Percentiles rank a stretch among this genome's conserved stretches.
phyloP scores from a whole-genome alignment of 2,797 vertebrate species.

The Gila robusta region DNA sequence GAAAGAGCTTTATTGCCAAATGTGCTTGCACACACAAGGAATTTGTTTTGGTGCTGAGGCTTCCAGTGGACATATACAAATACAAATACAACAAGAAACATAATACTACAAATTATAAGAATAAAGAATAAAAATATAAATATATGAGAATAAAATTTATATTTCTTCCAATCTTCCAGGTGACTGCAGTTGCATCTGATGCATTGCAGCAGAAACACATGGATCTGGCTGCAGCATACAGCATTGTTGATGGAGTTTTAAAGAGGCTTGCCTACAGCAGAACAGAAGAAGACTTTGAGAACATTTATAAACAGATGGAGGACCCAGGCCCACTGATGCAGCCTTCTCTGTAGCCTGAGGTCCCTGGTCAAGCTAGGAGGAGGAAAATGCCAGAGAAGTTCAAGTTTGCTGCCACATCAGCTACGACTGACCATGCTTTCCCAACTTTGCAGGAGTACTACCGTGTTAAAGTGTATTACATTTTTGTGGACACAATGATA shows the following conservation, averaged over 20 bases:
- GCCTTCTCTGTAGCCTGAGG: too few relatives aligned
- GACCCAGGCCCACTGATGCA: too few relatives aligned
- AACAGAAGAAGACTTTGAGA: constrained; percentile 57
- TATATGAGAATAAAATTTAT: too few relatives aligned
- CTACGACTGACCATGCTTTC: constrained; percentile 36
- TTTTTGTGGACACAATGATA: constrained; percentile 42
- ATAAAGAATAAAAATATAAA: too few relatives aligned
- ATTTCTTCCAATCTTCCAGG: too few relatives aligned
- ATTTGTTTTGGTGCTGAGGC: too few relatives aligned
- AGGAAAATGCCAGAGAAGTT: constrained; percentile 57
- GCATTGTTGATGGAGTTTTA: constrained; percentile 26
- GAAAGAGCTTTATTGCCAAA: too few relatives aligned
- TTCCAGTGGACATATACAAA: too few relatives aligned
- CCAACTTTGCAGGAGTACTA: constrained; percentile 30
- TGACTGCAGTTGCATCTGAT: constrained; percentile 16
- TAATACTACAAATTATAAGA: too few relatives aligned
- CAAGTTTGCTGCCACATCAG: constrained; percentile 29
- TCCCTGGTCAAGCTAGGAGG: constrained; percentile 48
- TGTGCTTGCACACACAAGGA: too few relatives aligned
- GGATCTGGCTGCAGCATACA: constrained; percentile 43
- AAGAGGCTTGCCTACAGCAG: constrained; percentile 52
- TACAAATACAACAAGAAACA: too few relatives aligned
- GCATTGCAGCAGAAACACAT: constrained; percentile 41
- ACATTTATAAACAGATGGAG: constrained; percentile 43
- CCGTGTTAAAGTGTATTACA: constrained; percentile 30